These are phyloP conservation scores for Penaeus chinensis DNA, from an alignment of 1,140 invertebrate genomes.

Conservation along the genomic window DNA sequence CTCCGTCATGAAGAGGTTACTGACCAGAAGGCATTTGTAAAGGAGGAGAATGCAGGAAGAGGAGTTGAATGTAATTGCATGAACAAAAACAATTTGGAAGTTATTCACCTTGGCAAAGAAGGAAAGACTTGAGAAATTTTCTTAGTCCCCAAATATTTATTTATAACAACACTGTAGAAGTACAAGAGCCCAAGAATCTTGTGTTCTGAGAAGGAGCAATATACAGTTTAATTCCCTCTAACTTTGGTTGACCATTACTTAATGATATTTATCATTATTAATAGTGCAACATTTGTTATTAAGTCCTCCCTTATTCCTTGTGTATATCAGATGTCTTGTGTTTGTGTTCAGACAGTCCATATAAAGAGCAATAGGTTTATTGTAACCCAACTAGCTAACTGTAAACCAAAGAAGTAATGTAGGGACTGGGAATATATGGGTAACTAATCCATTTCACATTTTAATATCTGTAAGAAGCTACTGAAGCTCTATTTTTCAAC, in stretches of 20 bases:
- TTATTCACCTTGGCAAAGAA: conserved; percentile 18
- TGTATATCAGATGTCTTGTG: conserved; percentile 40
- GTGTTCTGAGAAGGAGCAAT: conserved; percentile 44
- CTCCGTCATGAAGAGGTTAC: too few species aligned
- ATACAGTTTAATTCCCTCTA: conserved; percentile 45
- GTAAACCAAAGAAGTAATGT: conserved; percentile 59
- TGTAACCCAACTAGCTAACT: conserved; percentile 50
- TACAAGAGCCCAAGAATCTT: conserved; percentile 37
- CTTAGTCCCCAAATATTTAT: conserved; percentile 25
- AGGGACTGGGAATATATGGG: conserved; percentile 48
- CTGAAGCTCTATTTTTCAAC: conserved; percentile 60
- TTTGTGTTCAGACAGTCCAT: conserved; percentile 36
- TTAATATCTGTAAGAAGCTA: conserved; percentile 52
- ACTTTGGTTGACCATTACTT: conserved; percentile 48
- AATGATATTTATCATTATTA: conserved; percentile 37
- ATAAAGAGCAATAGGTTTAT: conserved; percentile 56
- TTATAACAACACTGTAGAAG: conserved; percentile 28
- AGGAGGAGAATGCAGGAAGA: too few species aligned
- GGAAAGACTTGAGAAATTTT: conserved; percentile 29
- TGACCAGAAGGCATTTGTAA: too few species aligned
- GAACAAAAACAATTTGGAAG: background rate
- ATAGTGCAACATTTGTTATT: conserved; percentile 43
- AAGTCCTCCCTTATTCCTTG: conserved; percentile 10
- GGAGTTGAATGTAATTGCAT: too few species aligned
- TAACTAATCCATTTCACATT: conserved; percentile 51